Base-by-base conservation (phyloP, 2,113 vertebrate species). In the Gracilinanus agilis region DNA sequence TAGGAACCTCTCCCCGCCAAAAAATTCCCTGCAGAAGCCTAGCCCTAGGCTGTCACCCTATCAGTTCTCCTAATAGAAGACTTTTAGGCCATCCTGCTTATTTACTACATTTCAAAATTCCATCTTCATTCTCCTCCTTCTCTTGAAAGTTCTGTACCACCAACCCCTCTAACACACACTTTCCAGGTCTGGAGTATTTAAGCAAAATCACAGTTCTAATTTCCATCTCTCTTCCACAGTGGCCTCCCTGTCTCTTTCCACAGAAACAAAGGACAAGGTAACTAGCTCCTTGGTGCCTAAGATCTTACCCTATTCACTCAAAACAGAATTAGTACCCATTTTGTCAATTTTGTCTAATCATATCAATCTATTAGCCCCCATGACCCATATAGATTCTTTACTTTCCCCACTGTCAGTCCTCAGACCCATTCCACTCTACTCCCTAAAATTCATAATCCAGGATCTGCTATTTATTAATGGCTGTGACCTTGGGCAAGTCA, bases 201-300 rank as follows among this genome's bases (percentile, higher is more conserved):
- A 83, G 19, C 19, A n/a, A 29, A 29, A 11, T 83, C 67, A 23
- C 56, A 56, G 29, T 93, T 54, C n/a, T 54, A 10, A 40, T 91
- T 29, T 97, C 67, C 34, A 49, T 94, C n/a, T 97, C 44, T 92
- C 44, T 40, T 56, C 55, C 83, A 95, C 95, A 97, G 97, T 7
- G 91, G 94, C 94, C 95, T 89, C 55, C 91, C 54, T n/a, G 91
- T 55, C 29, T 23, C 49, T 19, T 53, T 2, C 19, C 27, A 44
- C 53, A 88, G 55, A 92, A 25, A 90, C 93, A 83, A 3, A 92
- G 53, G 67, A 97, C 93, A 96, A 98, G 97, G 96, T 98, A 97
- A 96, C 7, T 40, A 29, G 13, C 21, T 7, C 27, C 53, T 53
- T 23, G 16, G 24, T 40, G 67, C 9, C 67, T 83, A 34, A 83